Conservation (phyloP, 2,888 invertebrate species). For the Lordiphosa andalusiaca region DNA sequence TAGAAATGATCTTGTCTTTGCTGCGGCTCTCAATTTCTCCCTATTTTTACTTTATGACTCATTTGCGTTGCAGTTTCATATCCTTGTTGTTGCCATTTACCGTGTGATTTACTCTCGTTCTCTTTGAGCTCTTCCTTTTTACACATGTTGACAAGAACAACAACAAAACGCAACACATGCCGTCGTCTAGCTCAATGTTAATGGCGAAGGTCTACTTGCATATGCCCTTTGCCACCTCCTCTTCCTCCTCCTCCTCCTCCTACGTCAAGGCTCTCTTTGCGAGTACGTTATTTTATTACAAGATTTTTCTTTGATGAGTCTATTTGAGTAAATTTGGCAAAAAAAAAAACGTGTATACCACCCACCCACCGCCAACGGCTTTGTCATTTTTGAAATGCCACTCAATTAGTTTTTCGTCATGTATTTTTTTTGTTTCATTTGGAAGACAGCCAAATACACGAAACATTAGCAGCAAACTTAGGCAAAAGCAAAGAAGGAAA, state of each 20-base stretch:
- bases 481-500: constrained; percentile 40
- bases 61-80: constrained; percentile 2
- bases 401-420: constrained; percentile 67
- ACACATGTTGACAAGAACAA: constrained; percentile 15
- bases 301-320: constrained; percentile 64
- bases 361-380: constrained; percentile 17
- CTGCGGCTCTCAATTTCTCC: neutral
- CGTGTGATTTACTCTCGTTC: constrained; percentile 30
- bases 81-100: constrained; percentile 10
- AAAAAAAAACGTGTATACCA: constrained; percentile 15
- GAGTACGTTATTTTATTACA: constrained; percentile 56
- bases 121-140: constrained; percentile 15
- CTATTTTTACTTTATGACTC: constrained; percentile 9
- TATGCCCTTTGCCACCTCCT: neutral
- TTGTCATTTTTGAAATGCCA: constrained; percentile 44
- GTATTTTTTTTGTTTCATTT: constrained; percentile 5
- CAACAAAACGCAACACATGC: constrained; percentile 2
- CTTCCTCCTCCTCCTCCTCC: constrained; percentile 20
- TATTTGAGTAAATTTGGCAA: constrained; percentile 24
- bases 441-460: constrained; percentile 24
- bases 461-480: constrained; percentile 4
- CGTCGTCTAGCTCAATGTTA: constrained; percentile 56
- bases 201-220: constrained; percentile 44
- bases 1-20: constrained; percentile 16
- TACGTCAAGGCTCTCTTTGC: constrained; percentile 48